phyloP scores from a whole-genome alignment of 53 echinoderm and acorn worm species.

The Zoroaster sp. region DNA sequence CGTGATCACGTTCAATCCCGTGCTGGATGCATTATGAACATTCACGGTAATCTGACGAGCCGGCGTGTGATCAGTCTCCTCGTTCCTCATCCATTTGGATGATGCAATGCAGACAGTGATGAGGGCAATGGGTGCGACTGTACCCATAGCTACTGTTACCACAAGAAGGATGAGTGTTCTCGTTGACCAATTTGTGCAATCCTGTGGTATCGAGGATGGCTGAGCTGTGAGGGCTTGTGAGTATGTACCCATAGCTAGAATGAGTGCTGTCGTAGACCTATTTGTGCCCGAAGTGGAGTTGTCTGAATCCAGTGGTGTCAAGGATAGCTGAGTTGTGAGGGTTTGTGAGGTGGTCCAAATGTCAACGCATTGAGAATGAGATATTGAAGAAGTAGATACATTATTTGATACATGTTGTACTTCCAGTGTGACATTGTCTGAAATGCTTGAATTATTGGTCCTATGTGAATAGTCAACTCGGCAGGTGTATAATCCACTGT shows the following conservation, averaged over 20 bases:
- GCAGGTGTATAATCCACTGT: not conserved
- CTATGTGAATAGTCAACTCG: not conserved
- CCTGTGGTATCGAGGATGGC: too few species aligned
- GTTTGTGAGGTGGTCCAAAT: too few species aligned
- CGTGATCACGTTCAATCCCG: not conserved
- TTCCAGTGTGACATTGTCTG: not conserved
- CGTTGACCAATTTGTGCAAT: too few species aligned
- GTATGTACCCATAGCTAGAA: too few species aligned
- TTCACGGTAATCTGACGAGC: not conserved
- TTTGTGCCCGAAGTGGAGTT: too few species aligned
- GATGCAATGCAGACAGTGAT: not conserved
- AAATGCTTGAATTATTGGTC: not conserved
- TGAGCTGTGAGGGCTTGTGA: too few species aligned
- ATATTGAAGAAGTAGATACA: not conserved
- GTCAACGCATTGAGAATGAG: too few species aligned
- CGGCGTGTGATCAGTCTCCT: not conserved
- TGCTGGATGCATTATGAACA: not conserved
- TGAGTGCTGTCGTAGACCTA: too few species aligned
- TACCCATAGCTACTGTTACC: not conserved
- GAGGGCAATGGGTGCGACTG: not conserved
- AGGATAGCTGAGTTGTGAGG: too few species aligned
- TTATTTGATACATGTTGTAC: too few species aligned
- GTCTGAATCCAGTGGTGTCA: too few species aligned
- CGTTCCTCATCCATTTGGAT: not conserved
- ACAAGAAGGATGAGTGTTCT: too few species aligned